These are phyloP conservation scores for Pluvianellus socialis DNA, from an alignment of 2,113 vertebrate species.

Conservation along the genomic window DNA sequence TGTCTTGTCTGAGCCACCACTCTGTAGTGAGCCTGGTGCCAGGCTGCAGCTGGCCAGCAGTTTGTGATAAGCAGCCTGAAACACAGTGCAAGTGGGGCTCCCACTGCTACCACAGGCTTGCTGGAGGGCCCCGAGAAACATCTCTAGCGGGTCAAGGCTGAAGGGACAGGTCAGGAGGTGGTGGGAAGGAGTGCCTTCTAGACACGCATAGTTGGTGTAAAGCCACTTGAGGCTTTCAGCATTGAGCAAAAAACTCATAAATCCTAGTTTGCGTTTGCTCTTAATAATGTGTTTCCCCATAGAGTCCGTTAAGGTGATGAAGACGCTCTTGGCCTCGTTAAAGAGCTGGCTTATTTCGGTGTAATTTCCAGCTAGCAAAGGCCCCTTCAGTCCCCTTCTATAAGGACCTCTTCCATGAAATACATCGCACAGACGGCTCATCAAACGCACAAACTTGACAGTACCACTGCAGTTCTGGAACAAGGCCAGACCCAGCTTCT, in stretches of 20 bases:
- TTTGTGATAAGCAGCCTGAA: constrained; percentile 58
- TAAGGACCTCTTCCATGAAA: constrained; percentile 42
- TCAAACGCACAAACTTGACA: constrained; percentile 44
- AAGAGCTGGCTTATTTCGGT: constrained; percentile 50
- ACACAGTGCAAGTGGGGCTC: constrained; percentile 42
- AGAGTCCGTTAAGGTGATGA: constrained; percentile 47
- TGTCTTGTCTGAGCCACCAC: not conserved
- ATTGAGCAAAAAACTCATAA: constrained; percentile 69
- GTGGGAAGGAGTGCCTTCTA: not conserved
- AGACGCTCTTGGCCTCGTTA: constrained; percentile 53
- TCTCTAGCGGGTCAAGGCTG: constrained; percentile 58
- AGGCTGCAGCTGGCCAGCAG: constrained; percentile 43
- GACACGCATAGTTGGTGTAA: not conserved
- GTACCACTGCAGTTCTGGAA: constrained; percentile 62
- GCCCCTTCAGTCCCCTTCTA: constrained; percentile 7
- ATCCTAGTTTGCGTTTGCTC: constrained; percentile 65
- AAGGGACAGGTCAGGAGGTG: constrained; percentile 30
- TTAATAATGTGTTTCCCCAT: constrained; percentile 40
- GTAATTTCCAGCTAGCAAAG: constrained; percentile 13
- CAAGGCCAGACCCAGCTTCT: constrained; percentile 31
- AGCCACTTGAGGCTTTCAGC: constrained; percentile 69
- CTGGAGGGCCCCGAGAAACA: constrained; percentile 44
- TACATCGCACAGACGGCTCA: constrained; percentile 25
- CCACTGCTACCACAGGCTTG: not conserved
- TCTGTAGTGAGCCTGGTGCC: not conserved